phyloP scores from a whole-genome alignment of 92 coral and sea anemone species.

The Zoanthus sansibaricus region DNA sequence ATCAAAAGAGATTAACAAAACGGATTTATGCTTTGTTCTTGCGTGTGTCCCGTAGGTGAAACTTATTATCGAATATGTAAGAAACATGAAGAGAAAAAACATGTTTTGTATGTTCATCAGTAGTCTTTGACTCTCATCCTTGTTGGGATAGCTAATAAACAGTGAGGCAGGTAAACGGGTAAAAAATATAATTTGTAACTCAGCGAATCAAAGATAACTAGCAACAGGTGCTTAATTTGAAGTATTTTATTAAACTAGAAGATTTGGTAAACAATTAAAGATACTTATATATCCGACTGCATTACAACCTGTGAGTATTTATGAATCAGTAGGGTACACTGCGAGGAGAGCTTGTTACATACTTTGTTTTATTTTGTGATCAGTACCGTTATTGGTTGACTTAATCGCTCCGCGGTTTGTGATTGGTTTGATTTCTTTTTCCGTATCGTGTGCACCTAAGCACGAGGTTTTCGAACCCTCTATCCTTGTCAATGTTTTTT shows the following conservation, averaged over 20 bases:
- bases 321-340: too few relatives aligned
- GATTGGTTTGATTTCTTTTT: too few relatives aligned
- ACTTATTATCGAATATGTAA: neutral
- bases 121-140: neutral
- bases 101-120: neutral
- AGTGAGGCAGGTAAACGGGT: neutral
- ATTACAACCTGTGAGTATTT: too few relatives aligned
- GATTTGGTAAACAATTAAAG: too few relatives aligned
- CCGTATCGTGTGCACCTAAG: too few relatives aligned
- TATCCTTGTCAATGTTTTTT: too few relatives aligned
- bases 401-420: too few relatives aligned
- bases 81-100: neutral
- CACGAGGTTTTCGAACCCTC: too few relatives aligned
- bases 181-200: neutral
- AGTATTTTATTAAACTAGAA: neutral
- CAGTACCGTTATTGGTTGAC: too few relatives aligned
- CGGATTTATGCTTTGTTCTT: slow-evolving; percentile 39
- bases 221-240: neutral
- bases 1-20: slow-evolving; percentile 84
- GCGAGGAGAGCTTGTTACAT: too few relatives aligned
- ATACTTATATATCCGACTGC: too few relatives aligned
- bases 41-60: neutral
- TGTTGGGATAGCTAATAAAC: neutral
- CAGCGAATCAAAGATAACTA: neutral
- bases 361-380: too few relatives aligned